Conservation (phyloP, 64 coral and sea anemone genomes). For the Porites lutea region DNA sequence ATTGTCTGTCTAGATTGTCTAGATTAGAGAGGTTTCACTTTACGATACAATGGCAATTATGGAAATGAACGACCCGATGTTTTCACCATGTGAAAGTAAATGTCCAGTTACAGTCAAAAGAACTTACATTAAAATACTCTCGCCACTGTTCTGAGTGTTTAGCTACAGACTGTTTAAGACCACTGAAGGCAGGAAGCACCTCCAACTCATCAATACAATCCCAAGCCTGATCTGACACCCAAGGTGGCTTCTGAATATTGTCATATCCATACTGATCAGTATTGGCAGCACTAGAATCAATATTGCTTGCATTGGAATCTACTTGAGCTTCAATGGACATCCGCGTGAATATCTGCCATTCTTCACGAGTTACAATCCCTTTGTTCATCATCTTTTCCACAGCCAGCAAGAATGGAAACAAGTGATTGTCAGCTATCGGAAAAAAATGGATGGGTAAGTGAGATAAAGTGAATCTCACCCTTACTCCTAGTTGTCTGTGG, state of each 20-base stretch:
- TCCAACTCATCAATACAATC: constrained; percentile 64
- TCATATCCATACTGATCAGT: background rate
- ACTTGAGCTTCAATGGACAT: background rate
- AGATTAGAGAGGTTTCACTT: too few relatives aligned
- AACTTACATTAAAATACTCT: constrained; percentile 91
- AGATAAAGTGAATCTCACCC: background rate
- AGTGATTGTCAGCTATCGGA: constrained; percentile 69
- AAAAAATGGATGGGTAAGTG: background rate
- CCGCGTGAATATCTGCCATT: constrained; percentile 74
- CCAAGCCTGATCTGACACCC: constrained; percentile 80
- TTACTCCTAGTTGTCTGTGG: too few relatives aligned
- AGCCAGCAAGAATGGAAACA: constrained; percentile 92
- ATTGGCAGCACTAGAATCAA: too few relatives aligned
- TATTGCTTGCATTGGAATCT: too few relatives aligned
- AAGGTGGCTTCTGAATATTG: constrained; percentile 62
- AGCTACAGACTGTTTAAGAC: constrained; percentile 67
- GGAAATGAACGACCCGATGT: background rate
- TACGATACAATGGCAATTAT: too few relatives aligned
- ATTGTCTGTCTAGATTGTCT: too few relatives aligned
- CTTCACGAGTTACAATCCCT: constrained; percentile 59
- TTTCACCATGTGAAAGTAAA: background rate
- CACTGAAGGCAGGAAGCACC: constrained; percentile 59
- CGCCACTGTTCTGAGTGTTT: constrained; percentile 75
- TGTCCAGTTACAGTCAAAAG: background rate
- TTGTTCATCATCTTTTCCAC: constrained; percentile 81